Percentiles rank a stretch among this genome's conserved stretches.
Evolutionary conservation across 1,140 invertebrate species (phyloP).

Genomic region (Uloborus diversus): DNA sequence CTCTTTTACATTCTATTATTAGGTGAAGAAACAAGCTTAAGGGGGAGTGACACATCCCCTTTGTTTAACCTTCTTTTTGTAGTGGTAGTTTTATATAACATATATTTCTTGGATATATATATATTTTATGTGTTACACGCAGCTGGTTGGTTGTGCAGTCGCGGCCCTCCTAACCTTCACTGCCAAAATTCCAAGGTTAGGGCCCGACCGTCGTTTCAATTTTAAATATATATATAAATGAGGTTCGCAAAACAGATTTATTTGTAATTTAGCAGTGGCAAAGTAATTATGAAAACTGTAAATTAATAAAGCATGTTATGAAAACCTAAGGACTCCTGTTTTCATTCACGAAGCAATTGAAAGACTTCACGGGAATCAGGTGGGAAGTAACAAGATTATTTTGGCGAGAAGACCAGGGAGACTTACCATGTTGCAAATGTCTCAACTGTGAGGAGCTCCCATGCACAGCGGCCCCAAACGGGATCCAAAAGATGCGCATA

Average conservation of each 20-base stretch:
- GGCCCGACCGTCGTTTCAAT: conserved; percentile 47
- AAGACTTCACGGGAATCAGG: no score
- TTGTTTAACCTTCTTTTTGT: conserved; percentile 52
- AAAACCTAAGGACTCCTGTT: no score
- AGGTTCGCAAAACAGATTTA: conserved; percentile 9
- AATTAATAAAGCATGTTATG: conserved; percentile 56
- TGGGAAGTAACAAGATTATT: no score
- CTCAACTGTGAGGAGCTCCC: no score
- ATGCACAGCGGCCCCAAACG: no score
- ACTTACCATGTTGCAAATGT: no score
- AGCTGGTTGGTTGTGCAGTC: conserved; percentile 32
- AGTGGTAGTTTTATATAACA: conserved; percentile 57
- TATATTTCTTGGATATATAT: conserved; percentile 56
- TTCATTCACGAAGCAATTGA: no score
- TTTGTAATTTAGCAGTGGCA: conserved; percentile 53
- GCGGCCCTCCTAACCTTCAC: conserved; percentile 36
- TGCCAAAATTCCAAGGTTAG: conserved; percentile 55
- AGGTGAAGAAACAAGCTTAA: conserved; percentile 28
- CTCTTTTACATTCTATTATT: conserved; percentile 53
- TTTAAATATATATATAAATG: conserved; percentile 6
- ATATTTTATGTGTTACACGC: conserved; percentile 57
- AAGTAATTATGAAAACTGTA: conserved; percentile 54
- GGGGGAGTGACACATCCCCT: no score
- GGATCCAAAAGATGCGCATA: no score
- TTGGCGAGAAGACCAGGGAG: no score